phyloP scores from a whole-genome alignment of 1,140 invertebrate genomes.

The Scaptomyza graminum region DNA sequence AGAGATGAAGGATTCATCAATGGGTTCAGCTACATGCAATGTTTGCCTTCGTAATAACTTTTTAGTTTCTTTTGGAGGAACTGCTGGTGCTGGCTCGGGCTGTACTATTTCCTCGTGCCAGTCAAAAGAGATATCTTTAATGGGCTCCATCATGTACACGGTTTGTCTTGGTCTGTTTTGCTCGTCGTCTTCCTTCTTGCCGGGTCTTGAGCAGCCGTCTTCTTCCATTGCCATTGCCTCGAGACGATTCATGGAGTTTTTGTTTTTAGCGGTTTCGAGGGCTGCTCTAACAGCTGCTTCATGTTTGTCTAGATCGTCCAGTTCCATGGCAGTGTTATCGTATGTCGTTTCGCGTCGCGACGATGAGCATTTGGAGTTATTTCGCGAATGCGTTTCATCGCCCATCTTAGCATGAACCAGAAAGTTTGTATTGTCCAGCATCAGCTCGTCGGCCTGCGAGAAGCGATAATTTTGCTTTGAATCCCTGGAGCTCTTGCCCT shows the following conservation, averaged over 20 bases:
- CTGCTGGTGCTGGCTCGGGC: not conserved
- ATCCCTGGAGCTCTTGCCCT: not conserved
- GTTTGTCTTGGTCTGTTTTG: not conserved
- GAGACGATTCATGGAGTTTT: not conserved
- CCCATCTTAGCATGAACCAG: slow-evolving; percentile 61
- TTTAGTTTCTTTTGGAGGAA: not conserved
- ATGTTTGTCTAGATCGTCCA: slow-evolving; percentile 34
- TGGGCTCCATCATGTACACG: not conserved
- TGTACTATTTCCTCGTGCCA: not conserved
- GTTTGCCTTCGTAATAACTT: not conserved
- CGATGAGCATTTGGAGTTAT: slow-evolving; percentile 53
- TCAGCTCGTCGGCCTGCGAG: slow-evolving; percentile 65
- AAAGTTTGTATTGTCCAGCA: slow-evolving; percentile 70
- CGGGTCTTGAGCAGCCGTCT: not conserved
- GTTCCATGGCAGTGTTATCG: slow-evolving; percentile 43
- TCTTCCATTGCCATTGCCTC: slow-evolving; percentile 10
- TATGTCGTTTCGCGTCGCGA: slow-evolving; percentile 55
- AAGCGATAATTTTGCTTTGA: slow-evolving; percentile 49
- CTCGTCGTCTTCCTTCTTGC: not conserved
- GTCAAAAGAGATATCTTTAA: slow-evolving; percentile 7
- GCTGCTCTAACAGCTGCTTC: slow-evolving; percentile 33
- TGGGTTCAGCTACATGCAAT: not conserved
- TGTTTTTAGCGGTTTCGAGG: slow-evolving; percentile 14
- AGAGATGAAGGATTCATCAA: no score
- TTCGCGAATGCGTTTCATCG: slow-evolving; percentile 63